phyloP scores from a whole-genome alignment of 2,797 vertebrate genomes.

The Lacerta viridis region DNA sequence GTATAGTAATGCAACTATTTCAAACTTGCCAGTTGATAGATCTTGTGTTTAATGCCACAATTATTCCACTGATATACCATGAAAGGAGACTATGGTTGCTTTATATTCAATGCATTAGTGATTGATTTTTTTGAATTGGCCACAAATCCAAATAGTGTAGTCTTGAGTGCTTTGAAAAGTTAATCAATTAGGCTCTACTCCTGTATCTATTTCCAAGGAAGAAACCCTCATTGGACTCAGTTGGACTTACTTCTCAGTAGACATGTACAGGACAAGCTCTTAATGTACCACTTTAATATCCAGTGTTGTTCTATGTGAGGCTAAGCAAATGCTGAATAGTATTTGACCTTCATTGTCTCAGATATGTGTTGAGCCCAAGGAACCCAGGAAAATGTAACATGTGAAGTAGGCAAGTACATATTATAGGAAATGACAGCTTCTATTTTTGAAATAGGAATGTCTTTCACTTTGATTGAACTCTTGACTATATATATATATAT shows the following conservation, averaged over 20 bases:
- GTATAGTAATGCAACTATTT: conserved; percentile 7
- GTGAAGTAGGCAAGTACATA: fast-evolving
- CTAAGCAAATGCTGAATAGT: background rate
- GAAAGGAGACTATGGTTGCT: background rate
- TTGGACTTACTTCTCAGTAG: background rate
- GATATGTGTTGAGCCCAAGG: background rate
- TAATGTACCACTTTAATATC: background rate
- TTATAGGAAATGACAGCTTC: conserved; percentile 10
- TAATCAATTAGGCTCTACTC: background rate
- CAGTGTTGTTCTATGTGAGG: too few species aligned
- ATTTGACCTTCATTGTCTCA: background rate
- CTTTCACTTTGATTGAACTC: conserved; percentile 9
- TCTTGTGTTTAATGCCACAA: background rate
- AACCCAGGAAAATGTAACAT: background rate
- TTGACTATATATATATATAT: background rate
- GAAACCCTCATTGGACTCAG: background rate
- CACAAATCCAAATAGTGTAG: background rate
- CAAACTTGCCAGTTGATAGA: background rate
- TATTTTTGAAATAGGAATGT: conserved; percentile 16
- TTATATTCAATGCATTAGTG: background rate
- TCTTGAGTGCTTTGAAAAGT: background rate
- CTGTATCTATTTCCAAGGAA: background rate
- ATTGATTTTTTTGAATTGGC: background rate
- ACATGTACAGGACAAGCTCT: background rate
- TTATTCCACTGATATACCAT: background rate